A percentile compares a stretch with the other conserved stretches of the same genome.
Conservation (phyloP, 1,140 invertebrate genomes). For the Drosophila lacteicornis region DNA sequence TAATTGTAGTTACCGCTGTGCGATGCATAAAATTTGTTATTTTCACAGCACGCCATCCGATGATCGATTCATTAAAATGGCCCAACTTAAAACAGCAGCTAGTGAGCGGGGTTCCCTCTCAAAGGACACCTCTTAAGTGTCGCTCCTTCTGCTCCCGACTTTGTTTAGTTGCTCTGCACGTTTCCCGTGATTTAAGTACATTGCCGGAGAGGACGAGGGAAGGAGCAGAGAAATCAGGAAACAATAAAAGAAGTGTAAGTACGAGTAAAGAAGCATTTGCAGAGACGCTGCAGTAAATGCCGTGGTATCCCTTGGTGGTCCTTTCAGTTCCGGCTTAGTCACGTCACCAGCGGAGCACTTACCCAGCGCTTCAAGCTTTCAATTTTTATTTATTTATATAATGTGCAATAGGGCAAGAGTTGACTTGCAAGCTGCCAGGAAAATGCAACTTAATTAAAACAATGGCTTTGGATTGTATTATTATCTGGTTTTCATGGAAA, state of each 20-base stretch:
- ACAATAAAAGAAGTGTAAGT: conserved; percentile 48
- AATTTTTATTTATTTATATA: conserved; percentile 24
- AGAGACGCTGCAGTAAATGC: conserved; percentile 44
- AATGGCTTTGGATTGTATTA: background rate
- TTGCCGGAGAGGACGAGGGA: conserved; percentile 3
- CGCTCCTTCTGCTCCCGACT: conserved; percentile 11
- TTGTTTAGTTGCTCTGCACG: conserved; percentile 51
- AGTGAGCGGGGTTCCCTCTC: background rate
- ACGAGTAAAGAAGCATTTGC: conserved; percentile 33
- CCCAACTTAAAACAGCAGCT: conserved; percentile 1
- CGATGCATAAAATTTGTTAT: conserved; percentile 46
- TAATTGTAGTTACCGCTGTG: conserved; percentile 53
- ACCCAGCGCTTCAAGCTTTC: background rate
- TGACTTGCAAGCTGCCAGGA: background rate
- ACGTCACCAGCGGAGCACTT: conserved; percentile 37
- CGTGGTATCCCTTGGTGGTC: conserved; percentile 33
- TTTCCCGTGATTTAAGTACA: conserved; percentile 50
- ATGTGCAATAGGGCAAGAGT: background rate
- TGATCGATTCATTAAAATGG: conserved; percentile 38
- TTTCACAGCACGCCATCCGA: conserved; percentile 6
- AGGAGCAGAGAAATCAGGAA: conserved; percentile 27
- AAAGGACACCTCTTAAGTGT: conserved; percentile 2
- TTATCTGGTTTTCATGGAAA: background rate
- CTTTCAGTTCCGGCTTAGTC: conserved; percentile 37
- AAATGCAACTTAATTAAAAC: background rate